Conservation (phyloP, 64 coral and sea anemone genomes). For the Trachythela sp. region DNA sequence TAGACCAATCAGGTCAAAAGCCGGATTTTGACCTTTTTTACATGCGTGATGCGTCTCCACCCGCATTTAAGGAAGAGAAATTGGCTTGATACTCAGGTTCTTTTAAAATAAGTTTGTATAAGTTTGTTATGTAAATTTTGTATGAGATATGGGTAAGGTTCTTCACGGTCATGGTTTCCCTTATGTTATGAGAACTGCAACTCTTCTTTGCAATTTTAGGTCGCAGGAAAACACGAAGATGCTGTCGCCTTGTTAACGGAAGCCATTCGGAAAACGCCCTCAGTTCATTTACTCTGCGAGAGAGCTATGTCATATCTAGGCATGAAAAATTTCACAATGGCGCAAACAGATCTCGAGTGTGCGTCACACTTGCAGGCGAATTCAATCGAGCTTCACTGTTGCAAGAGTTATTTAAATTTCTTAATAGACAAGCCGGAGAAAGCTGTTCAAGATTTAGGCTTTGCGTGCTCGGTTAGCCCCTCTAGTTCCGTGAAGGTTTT, state of each 20-base stretch:
- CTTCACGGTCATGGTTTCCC: no score
- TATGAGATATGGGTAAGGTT: no score
- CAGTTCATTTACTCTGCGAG: constrained; percentile 1
- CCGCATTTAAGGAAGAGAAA: no score
- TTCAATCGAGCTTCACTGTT: background rate
- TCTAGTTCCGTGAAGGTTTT: background rate
- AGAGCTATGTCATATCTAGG: constrained; percentile 11
- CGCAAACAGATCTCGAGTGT: background rate
- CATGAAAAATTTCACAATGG: background rate
- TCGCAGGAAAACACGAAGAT: constrained; percentile 19
- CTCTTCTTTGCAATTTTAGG: background rate
- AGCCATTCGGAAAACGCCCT: background rate
- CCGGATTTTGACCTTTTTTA: no score
- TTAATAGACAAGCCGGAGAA: background rate
- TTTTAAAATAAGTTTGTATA: no score
- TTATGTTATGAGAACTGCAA: no score
- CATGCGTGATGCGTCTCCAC: no score
- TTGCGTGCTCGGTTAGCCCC: background rate
- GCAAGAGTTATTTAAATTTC: background rate
- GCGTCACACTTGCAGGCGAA: background rate
- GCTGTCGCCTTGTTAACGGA: constrained; percentile 11
- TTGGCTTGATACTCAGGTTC: no score
- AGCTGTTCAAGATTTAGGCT: background rate
- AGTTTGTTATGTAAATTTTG: no score
- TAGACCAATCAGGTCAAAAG: no score